Evolutionary conservation across 1,140 invertebrate genomes (phyloP).

Genomic region (Apocrypta bakeri): DNA sequence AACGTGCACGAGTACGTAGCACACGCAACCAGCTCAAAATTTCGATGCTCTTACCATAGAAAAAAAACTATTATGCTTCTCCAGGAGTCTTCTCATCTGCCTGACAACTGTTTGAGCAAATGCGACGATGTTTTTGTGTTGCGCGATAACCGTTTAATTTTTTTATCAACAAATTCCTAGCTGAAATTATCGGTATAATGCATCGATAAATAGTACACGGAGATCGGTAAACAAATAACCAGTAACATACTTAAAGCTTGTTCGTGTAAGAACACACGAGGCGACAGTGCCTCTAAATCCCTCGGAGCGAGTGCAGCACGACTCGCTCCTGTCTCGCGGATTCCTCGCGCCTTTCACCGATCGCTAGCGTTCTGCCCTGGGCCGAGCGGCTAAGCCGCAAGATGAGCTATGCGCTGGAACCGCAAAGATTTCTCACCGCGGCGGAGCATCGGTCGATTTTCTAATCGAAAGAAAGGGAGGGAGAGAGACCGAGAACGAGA

Average conservation of each 20-base stretch:
- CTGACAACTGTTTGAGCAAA: background rate
- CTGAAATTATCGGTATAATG: too few species aligned
- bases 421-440: conserved; percentile 22
- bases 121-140: too few species aligned
- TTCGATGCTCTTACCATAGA: background rate
- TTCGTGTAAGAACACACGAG: background rate
- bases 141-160: background rate
- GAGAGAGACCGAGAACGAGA: background rate
- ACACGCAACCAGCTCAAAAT: background rate
- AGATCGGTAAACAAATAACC: background rate
- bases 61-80: background rate
- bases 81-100: background rate
- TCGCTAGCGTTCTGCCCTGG: background rate
- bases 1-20: too few species aligned
- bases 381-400: background rate
- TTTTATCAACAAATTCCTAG: too few species aligned
- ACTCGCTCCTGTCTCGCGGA: conserved; percentile 44
- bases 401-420: conserved; percentile 21
- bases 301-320: background rate
- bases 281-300: background rate
- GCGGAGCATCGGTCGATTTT: conserved; percentile 10
- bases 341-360: conserved; percentile 59
- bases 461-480: conserved; percentile 20
- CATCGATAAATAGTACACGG: too few species aligned
- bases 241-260: background rate